These are phyloP conservation scores for Cherax destructor DNA, from an alignment of 1,140 invertebrate species.

Conservation along the genomic window DNA sequence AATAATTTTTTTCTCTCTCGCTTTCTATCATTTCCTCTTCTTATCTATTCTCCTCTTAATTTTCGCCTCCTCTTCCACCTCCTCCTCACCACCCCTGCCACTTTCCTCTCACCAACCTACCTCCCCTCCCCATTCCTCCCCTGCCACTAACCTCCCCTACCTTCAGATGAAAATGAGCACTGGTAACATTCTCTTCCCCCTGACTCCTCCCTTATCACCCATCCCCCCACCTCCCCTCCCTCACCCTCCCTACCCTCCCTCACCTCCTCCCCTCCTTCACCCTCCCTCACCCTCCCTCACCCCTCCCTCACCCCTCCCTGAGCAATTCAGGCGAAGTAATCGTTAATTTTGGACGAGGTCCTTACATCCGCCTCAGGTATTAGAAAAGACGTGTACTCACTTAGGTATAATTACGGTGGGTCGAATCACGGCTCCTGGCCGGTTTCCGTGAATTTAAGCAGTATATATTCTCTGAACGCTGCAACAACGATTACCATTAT, in stretches of 20 bases:
- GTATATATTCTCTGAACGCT: too few relatives aligned
- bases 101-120: too few relatives aligned
- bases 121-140: background rate
- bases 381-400: background rate
- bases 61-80: background rate
- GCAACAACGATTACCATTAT: too few relatives aligned
- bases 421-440: too few relatives aligned
- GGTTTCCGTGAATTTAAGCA: too few relatives aligned
- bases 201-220: background rate
- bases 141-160: background rate
- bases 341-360: background rate
- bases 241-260: too few relatives aligned
- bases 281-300: background rate
- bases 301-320: background rate
- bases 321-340: background rate
- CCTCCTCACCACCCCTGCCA: too few relatives aligned
- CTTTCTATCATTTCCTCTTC: too few relatives aligned
- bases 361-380: background rate
- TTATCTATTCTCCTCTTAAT: too few relatives aligned
- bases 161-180: background rate
- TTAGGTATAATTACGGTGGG: too few relatives aligned
- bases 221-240: too few relatives aligned
- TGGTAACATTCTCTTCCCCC: background rate
- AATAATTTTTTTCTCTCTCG: too few relatives aligned
- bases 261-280: background rate